Base-by-base conservation (phyloP, 1,140 invertebrate species). In the Chrysomallon squamiferum region DNA sequence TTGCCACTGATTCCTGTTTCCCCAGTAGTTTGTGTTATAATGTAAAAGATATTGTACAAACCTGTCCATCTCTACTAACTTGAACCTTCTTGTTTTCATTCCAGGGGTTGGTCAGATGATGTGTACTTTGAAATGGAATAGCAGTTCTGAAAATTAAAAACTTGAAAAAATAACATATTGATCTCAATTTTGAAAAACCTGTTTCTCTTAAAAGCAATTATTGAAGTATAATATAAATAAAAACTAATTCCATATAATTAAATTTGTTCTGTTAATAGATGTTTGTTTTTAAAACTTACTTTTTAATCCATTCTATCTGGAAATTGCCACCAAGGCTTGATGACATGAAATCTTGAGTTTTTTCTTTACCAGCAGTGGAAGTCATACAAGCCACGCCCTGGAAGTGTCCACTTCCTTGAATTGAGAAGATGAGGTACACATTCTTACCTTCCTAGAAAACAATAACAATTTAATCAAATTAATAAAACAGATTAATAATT, bases 401-500 rank as follows among this genome's bases (percentile, higher is more conserved):
- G 65, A 88, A 89, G 66, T 88, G 85, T 11, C 86, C 86, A 71
- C 84, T 87, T n/a, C 87, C 86, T 76, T 88, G 87, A 15, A 88
- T 78, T 33, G 86, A 87, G 74, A 88, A 89, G 49, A 89, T 82
- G 43, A 88, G 74, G 67, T 86, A 82, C 29, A 88, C 86, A 29
- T 74, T 81, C 68, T 86, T 87, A 9, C 86, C 86, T 59, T 86
- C 84, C 87, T 88, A 73, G 32, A 64, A 80, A 50, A 25, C 22
- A 50, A 41, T 2, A 49, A 1, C 35, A 38, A 15, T n/a, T n/a
- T n/a, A n/a, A n/a, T n/a, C n/a, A n/a, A n/a, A n/a, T n/a, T n/a
- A n/a, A n/a, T n/a, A n/a, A n/a, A n/a, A n/a, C n/a, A n/a, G n/a
- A n/a, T n/a, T n/a, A n/a, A n/a, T n/a, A n/a, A n/a, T n/a, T n/a